Evolutionary conservation across 2,888 invertebrate species (phyloP).

Genomic region (Gibbula magus): DNA sequence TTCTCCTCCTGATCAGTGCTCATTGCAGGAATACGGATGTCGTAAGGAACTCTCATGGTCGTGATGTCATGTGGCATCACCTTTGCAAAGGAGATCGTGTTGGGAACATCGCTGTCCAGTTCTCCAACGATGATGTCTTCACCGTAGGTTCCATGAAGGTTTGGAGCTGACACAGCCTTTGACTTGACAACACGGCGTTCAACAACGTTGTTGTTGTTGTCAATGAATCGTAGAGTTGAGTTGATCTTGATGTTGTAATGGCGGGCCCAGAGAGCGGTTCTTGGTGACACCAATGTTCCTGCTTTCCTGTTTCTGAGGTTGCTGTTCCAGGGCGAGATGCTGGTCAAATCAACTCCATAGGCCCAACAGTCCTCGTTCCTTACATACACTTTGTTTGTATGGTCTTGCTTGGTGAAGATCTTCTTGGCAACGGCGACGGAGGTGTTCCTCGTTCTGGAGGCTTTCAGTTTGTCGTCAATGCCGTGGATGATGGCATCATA

Average conservation of each 20-base stretch:
- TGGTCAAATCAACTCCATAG: constrained; percentile 53
- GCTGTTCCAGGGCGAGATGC: constrained; percentile 64
- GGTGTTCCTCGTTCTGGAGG: constrained; percentile 37
- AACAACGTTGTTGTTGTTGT: constrained; percentile 51
- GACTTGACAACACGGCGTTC: constrained; percentile 47
- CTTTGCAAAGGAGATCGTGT: constrained; percentile 50
- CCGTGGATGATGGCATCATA: constrained; percentile 47
- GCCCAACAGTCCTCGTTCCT: constrained; percentile 57
- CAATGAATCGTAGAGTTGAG: constrained; percentile 54
- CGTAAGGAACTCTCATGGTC: constrained; percentile 23
- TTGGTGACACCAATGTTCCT: constrained; percentile 54
- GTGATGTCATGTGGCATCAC: constrained; percentile 51
- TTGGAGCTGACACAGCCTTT: constrained; percentile 27
- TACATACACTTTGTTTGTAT: constrained; percentile 45
- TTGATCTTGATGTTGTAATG: constrained; percentile 53
- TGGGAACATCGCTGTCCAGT: constrained; percentile 55
- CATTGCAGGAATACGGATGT: constrained; percentile 45
- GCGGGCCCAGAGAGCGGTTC: constrained; percentile 57
- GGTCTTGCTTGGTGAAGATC: constrained; percentile 54
- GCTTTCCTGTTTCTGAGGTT: constrained; percentile 47
- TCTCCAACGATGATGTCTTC: constrained; percentile 58
- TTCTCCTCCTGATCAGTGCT: constrained; percentile 61
- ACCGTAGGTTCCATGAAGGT: constrained; percentile 39
- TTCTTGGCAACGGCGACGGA: constrained; percentile 41
- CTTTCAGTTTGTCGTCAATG: constrained; percentile 47